Evolutionary conservation across 2,888 invertebrate genomes (phyloP), one percentile per base, ranked within the genome.

Genomic region (Catocala sponsa): DNA sequence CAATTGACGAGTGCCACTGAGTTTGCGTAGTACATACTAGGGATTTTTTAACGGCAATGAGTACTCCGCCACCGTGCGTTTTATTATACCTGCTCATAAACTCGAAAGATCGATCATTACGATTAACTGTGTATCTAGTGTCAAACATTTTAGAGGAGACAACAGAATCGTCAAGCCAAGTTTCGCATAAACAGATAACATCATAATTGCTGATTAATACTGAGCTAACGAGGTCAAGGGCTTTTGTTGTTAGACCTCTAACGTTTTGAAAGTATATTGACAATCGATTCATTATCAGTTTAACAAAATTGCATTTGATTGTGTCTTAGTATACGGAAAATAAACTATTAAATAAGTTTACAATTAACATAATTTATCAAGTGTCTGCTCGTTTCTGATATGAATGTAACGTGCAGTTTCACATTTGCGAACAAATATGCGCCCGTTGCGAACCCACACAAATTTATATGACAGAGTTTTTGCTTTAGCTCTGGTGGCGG

Each of bases 251-350:
- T 43, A 43, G 9, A 13, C 46, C 46, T 46, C 46, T 46, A 13
- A 46, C 46, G 9, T 46, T 46, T 46, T 46, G 46, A 11, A 46
- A 46, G 12, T 46, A 46, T 6, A 46, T 15, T 46, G 46, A 46
- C 11, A 46, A 46, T 13, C 46, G 46, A 13, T 46, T 11, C 13
- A 46, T 46, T 46, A 46, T 12, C 6, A 11, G 5, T 4, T 46
- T 4, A 13, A 13, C 12, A n/a, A 13, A 13, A 46, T 4, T 13
- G n/a, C 6, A 5, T 43, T 5, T 10, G 4, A 43, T 10, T 43
- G 10, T n/a, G n/a, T 43, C 10, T 4, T 43, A 43, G 4, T 4
- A 43, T n/a, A 43, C n/a, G n/a, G 43, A n/a, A 43, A 4, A 43
- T 4, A n/a, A 43, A 43, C 5, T 6, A 43, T 43, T 43, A 43